Conservation (phyloP, 2,888 invertebrate species). For the Ophion ventricosus region DNA sequence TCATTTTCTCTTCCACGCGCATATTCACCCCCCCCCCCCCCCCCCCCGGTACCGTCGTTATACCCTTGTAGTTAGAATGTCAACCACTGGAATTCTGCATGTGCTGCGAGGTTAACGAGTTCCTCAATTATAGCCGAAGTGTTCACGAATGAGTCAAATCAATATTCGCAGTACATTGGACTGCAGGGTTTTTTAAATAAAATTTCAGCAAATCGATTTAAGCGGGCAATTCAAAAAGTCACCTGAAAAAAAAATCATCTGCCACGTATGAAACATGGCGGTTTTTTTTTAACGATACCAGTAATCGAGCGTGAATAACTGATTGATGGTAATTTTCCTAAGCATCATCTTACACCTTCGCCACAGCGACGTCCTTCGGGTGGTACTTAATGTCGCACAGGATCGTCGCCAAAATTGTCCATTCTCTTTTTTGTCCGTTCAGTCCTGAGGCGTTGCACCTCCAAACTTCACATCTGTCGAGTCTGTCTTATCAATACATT, state of each 20-base stretch:
- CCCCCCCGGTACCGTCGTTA: background rate
- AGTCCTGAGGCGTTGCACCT: conserved; percentile 29
- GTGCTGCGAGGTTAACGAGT: conserved; percentile 1
- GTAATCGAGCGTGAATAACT: background rate
- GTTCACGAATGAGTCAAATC: background rate
- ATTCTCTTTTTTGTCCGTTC: conserved; percentile 40
- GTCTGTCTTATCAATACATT: conserved; percentile 9
- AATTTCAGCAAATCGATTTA: no score
- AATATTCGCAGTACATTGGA: background rate
- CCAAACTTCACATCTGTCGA: conserved; percentile 24
- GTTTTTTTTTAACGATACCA: background rate
- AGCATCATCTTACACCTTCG: background rate
- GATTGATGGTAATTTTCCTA: background rate
- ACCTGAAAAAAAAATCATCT: background rate
- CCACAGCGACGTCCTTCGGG: background rate
- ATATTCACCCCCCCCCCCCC: no score
- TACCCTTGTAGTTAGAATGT: conserved; percentile 21
- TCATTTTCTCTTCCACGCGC: conserved; percentile 7
- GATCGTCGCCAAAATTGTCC: conserved; percentile 54
- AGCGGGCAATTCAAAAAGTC: background rate
- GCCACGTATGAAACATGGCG: background rate
- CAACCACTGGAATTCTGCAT: conserved; percentile 15
- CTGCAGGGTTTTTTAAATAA: no score
- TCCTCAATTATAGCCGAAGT: background rate
- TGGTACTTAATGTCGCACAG: conserved; percentile 18